Conservation (phyloP, 2,888 invertebrate genomes). For the Encarsia formosa region DNA sequence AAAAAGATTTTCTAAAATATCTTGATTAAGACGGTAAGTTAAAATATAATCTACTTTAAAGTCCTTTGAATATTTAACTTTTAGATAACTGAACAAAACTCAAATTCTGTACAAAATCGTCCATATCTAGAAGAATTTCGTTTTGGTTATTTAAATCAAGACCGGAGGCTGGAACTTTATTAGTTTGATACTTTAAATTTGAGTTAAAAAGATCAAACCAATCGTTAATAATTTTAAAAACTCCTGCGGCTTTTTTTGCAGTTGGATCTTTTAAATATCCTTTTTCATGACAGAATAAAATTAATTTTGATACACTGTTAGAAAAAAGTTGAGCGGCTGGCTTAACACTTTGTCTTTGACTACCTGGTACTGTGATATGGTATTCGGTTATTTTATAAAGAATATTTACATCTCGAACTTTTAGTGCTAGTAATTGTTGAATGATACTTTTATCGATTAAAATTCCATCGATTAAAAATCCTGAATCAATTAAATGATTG, state of each 20-base stretch:
- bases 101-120: background rate
- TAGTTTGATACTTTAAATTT: background rate
- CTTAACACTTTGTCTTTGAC: background rate
- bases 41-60: background rate
- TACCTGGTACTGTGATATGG: background rate
- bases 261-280: background rate
- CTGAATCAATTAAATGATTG: background rate
- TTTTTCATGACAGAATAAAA: too few species aligned
- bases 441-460: background rate
- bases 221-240: background rate
- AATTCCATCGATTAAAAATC: background rate
- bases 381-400: too few species aligned
- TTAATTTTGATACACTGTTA: background rate
- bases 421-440: background rate
- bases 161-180: background rate
- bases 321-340: background rate
- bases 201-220: background rate
- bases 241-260: background rate
- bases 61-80: background rate
- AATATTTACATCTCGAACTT: background rate
- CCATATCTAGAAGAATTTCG: background rate
- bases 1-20: background rate
- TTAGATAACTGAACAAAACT: background rate
- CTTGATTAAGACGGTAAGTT: background rate
- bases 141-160: background rate